phyloP scores from a whole-genome alignment of 2,888 invertebrate species.

The Pachliopta kotzebuea region DNA sequence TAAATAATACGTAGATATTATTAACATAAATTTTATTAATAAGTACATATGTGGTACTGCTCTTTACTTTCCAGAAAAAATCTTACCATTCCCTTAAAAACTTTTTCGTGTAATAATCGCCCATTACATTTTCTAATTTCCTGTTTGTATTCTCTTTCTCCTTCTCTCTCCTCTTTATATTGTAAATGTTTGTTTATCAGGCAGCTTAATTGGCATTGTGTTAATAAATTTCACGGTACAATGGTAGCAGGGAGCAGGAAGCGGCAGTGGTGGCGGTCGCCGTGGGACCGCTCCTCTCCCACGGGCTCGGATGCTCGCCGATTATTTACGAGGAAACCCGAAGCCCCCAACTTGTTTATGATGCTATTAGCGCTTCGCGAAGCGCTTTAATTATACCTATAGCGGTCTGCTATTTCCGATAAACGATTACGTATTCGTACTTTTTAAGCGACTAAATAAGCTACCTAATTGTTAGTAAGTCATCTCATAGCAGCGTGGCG shows the following conservation, averaged over 20 bases:
- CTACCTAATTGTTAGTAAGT: no score
- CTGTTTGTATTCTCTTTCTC: background rate
- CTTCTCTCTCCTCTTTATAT: background rate
- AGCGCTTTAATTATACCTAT: slow-evolving; percentile 21
- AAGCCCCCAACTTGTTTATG: slow-evolving; percentile 25
- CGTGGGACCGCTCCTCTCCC: slow-evolving; percentile 31
- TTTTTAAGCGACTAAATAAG: no score
- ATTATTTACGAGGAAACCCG: slow-evolving; percentile 29
- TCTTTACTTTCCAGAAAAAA: no score
- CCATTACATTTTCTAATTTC: background rate
- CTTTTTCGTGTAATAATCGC: no score
- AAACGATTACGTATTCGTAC: background rate
- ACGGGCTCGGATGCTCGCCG: slow-evolving; percentile 32
- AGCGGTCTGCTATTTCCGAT: slow-evolving; percentile 9
- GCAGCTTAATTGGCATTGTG: background rate
- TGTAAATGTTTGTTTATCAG: slow-evolving; percentile 1
- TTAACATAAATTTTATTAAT: no score
- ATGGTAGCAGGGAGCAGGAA: slow-evolving; percentile 31
- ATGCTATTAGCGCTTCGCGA: slow-evolving; percentile 16
- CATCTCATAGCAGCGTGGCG: no score
- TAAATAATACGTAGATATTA: no score
- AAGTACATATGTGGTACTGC: no score
- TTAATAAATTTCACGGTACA: slow-evolving; percentile 26
- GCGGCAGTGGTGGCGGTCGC: slow-evolving; percentile 10
- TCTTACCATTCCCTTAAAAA: no score